Evolutionary conservation across 2,888 invertebrate species (phyloP).

Genomic region (Perizoma flavofasciatum): DNA sequence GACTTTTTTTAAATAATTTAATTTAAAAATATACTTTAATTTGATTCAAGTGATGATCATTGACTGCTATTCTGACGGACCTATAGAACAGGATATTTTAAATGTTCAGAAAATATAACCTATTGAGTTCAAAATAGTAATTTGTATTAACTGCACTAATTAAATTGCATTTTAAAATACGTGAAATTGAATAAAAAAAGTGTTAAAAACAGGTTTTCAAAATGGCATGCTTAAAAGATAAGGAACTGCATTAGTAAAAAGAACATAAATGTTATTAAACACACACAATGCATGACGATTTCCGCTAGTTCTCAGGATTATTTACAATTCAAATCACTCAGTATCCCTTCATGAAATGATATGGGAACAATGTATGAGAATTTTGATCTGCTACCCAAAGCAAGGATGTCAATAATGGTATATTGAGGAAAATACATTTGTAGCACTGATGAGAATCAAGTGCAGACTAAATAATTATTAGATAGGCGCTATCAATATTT

Average conservation of each 20-base stretch:
- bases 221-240: constrained; percentile 49
- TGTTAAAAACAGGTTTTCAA: constrained; percentile 7
- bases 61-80: no score
- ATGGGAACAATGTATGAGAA: constrained; percentile 19
- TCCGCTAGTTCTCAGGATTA: constrained; percentile 26
- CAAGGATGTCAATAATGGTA: constrained; percentile 3
- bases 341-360: constrained; percentile 30
- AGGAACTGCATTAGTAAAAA: constrained; percentile 60
- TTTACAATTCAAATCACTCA: constrained; percentile 38
- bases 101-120: no score
- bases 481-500: no score
- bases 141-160: background rate
- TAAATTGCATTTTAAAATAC: background rate
- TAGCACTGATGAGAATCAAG: background rate
- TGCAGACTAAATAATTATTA: background rate
- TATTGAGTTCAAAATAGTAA: background rate
- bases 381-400: constrained; percentile 24
- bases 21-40: no score
- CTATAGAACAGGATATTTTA: no score
- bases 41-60: no score
- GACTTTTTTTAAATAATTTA: no score
- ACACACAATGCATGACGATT: constrained; percentile 41
- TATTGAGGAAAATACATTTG: background rate
- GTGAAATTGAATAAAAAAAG: background rate
- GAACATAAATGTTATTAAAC: constrained; percentile 52